phyloP scores from a whole-genome alignment of 2,888 invertebrate species.

The Limnephilus rhombicus region DNA sequence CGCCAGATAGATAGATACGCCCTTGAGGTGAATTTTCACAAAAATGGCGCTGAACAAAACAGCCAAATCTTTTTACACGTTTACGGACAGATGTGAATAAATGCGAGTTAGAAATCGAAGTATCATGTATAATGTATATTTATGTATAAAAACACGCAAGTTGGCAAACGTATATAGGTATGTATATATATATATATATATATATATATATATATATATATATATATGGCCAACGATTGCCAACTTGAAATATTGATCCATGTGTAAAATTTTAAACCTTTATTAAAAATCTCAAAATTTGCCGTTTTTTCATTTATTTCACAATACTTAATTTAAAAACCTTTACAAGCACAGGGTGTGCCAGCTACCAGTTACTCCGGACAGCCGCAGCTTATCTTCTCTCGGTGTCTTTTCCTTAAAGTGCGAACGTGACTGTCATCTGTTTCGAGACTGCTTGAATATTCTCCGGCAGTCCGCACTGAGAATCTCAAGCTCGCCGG shows the following conservation, averaged over 20 bases:
- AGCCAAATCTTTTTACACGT: neutral
- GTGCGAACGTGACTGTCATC: slow-evolving; percentile 73
- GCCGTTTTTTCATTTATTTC: neutral
- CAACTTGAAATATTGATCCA: neutral
- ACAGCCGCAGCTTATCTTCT: slow-evolving; percentile 66
- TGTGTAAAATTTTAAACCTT: neutral
- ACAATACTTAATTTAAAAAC: neutral
- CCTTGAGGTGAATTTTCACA: too few species aligned
- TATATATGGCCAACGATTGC: too few species aligned
- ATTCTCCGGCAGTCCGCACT: slow-evolving; percentile 74
- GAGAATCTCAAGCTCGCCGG: neutral
- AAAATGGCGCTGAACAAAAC: too few species aligned
- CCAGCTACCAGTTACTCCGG: slow-evolving; percentile 20
- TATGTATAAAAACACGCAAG: neutral
- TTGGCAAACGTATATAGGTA: too few species aligned
- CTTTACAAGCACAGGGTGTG: slow-evolving; percentile 57
- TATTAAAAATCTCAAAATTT: neutral
- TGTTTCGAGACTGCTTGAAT: slow-evolving; percentile 73
- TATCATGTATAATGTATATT: neutral
- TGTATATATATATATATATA: too few species aligned
- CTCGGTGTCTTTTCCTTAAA: slow-evolving; percentile 71
- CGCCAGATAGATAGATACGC: too few species aligned
- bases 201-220: too few species aligned
- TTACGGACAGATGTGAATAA: neutral
- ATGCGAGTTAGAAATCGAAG: neutral